These are phyloP conservation scores for Yasuhikotakia modesta DNA, from an alignment of 2,797 vertebrate genomes.

Conservation along the genomic window DNA sequence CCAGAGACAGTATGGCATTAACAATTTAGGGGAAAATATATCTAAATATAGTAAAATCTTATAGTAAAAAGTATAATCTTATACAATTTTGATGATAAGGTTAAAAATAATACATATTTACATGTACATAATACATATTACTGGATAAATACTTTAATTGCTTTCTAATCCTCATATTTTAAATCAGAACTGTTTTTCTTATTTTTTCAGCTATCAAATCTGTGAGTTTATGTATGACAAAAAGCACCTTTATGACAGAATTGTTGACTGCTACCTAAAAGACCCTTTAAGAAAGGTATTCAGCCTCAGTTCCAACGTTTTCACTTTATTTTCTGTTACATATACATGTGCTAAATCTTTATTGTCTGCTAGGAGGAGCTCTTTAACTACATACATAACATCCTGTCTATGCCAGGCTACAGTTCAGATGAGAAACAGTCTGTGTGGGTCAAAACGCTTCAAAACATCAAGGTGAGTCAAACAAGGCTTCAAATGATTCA, in stretches of 20 bases:
- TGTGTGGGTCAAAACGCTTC: slow-evolving; percentile 84
- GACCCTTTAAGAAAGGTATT: slow-evolving; percentile 90
- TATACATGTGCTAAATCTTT: slow-evolving; percentile 13
- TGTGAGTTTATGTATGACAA: slow-evolving; percentile 97
- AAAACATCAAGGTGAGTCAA: slow-evolving; percentile 82
- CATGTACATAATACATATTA: too few relatives aligned
- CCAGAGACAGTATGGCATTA: too few relatives aligned
- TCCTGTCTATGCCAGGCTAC: slow-evolving; percentile 92
- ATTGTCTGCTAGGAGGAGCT: slow-evolving; percentile 83
- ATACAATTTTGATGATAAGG: too few relatives aligned
- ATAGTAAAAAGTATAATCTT: too few relatives aligned
- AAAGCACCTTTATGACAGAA: slow-evolving; percentile 87
- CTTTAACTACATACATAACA: slow-evolving; percentile 93
- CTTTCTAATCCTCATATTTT: too few relatives aligned
- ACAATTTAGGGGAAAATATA: too few relatives aligned
- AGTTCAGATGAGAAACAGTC: slow-evolving; percentile 84
- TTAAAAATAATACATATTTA: too few relatives aligned
- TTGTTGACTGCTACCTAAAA: slow-evolving; percentile 90
- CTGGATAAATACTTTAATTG: too few relatives aligned
- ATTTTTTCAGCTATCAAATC: slow-evolving; percentile 86
- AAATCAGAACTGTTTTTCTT: slow-evolving; percentile 1
- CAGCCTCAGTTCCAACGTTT: background rate
- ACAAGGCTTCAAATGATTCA: background rate
- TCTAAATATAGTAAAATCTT: too few relatives aligned
- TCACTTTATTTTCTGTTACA: background rate